phyloP scores from a whole-genome alignment of 2,113 vertebrate species.

The Thryonomys swinderianus region DNA sequence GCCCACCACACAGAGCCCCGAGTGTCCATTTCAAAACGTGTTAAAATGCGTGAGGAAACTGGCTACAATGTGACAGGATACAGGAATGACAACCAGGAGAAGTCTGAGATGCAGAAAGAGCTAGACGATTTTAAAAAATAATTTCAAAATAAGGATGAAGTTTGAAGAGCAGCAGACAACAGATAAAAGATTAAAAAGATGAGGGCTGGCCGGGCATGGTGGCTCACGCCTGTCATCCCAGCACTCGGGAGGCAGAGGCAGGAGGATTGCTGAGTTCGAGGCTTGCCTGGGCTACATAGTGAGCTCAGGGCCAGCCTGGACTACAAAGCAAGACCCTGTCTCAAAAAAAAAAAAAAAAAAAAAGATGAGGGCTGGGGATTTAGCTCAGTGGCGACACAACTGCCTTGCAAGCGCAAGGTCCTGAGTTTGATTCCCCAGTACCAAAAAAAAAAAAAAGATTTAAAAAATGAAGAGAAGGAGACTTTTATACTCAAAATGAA shows the following conservation, averaged over 20 bases:
- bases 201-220: too few species aligned
- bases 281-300: too few species aligned
- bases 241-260: too few species aligned
- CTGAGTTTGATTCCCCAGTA: too few species aligned
- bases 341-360: too few species aligned
- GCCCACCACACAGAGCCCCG: not conserved
- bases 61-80: not conserved
- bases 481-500: not conserved
- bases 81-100: not conserved
- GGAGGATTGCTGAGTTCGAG: too few species aligned
- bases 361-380: not conserved
- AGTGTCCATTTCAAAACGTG: not conserved
- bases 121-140: not conserved
- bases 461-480: not conserved
- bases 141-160: slow-evolving; percentile 12
- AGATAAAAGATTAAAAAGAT: not conserved
- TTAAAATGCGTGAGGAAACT: not conserved
- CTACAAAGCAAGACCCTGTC: too few species aligned
- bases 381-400: too few species aligned
- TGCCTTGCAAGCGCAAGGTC: too few species aligned
- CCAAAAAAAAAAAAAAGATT: not conserved
- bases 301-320: too few species aligned
- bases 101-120: not conserved
- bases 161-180: not conserved
- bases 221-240: too few species aligned